Evolutionary conservation across 1,140 invertebrate species (phyloP).

Genomic region (Bombyx mori): ASM3026992v2 NC_085116.1:9596501-9597000

Average conservation of each 20-base stretch:
- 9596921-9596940: slow-evolving; percentile 64
- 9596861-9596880: slow-evolving; percentile 16
- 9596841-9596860: slow-evolving; percentile 17
- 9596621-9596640: not conserved
- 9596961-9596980: slow-evolving; percentile 51
- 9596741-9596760: not conserved
- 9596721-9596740: not conserved
- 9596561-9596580: too few relatives aligned
- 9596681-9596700: not conserved
- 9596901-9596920: slow-evolving; percentile 37
- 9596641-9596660: not conserved
- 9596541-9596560: too few relatives aligned
- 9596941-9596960: slow-evolving; percentile 64
- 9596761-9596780: not conserved
- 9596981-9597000: slow-evolving; percentile 28
- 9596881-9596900: slow-evolving; percentile 14
- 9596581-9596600: too few relatives aligned
- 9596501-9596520: too few relatives aligned
- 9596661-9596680: not conserved
- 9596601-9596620: too few relatives aligned
- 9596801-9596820: not conserved
- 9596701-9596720: slow-evolving; percentile 1
- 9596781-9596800: not conserved
- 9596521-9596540: too few relatives aligned
- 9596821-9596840: slow-evolving; percentile 6